Base-by-base conservation (phyloP, 2,113 vertebrate species). In the Zapornia atra region DNA sequence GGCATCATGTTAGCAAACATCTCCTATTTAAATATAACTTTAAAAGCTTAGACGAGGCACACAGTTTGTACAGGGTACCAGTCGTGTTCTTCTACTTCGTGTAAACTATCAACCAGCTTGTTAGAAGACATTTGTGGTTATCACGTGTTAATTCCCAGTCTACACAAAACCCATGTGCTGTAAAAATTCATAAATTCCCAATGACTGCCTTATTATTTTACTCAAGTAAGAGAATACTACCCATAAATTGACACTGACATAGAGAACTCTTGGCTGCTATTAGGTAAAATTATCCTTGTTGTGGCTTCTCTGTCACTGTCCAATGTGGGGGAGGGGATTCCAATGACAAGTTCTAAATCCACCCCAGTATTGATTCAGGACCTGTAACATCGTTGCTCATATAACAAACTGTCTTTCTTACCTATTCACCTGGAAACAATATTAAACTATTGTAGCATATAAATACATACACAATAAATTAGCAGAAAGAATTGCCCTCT, bases 201-300 rank as follows among this genome's bases (percentile, higher is more conserved):
- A 33, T 4, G 31, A 86, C 40, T 5, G 40, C n/a, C 59, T 86
- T 33, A 10, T 29, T 68, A 46, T 66, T 54, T 73, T 77, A 34
- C 88, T 34, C 42, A 11, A 25, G 86, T 22, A 38, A 63, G 46
- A 71, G 68, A 88, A 64, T 20, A 68, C 76, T 72, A 78, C 20
- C 82, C 89, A 69, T 36, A 92, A 79, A 83, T 2, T 68, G 42
- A 80, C 77, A 6, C 31, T 79, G 96, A 31, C 36, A 87, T 21
- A 36, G 93, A 95, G 71, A 91, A 71, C 46, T 73, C 94, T 73
- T 76, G 94, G 92, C 94, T 89, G 63, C 92, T 53, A n/a, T 33
- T 36, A 51, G 77, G 92, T 88, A 78, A 97, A 96, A 94, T 92
- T 93, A 96, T 88, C 84, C 86, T 77, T 61, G 65, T 82, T 81